phyloP scores from a whole-genome alignment of 1,140 invertebrate species.

The Brachionus paranguensis region DNA sequence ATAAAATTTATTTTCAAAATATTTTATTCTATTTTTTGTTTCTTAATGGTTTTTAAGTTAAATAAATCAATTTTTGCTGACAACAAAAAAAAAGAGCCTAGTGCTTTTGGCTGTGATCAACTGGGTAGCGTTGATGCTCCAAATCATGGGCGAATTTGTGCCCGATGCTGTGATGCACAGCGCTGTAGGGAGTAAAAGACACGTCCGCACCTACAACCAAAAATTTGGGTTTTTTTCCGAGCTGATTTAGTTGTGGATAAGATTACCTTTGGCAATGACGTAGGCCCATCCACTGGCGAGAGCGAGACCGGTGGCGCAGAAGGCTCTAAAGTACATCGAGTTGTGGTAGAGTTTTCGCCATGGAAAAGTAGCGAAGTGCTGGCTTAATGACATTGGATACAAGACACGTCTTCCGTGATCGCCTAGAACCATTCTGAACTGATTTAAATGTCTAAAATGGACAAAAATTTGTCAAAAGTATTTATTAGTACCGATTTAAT shows the following conservation, averaged over 20 bases:
- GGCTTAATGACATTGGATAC: slow-evolving; percentile 35
- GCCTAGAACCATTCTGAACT: slow-evolving; percentile 26
- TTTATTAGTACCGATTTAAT: background rate
- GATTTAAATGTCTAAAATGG: background rate
- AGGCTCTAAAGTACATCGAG: slow-evolving; percentile 36
- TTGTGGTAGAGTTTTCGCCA: slow-evolving; percentile 21
- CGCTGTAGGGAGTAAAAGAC: slow-evolving; percentile 37
- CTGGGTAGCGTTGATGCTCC: slow-evolving; percentile 29
- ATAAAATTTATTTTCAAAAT: background rate
- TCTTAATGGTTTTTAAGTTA: background rate
- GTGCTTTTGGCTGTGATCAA: slow-evolving; percentile 27
- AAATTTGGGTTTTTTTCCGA: background rate
- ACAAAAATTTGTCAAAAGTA: background rate
- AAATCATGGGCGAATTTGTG: slow-evolving; percentile 38
- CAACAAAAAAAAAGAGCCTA: background rate
- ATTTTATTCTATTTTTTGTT: background rate
- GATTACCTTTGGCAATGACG: slow-evolving; percentile 6
- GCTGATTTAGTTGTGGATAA: background rate
- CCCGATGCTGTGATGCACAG: slow-evolving; percentile 31
- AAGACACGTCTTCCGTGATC: slow-evolving; percentile 36
- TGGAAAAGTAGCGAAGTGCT: slow-evolving; percentile 23
- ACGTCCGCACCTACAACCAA: slow-evolving; percentile 1
- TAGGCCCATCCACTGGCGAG: slow-evolving; percentile 17
- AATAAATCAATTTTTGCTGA: background rate
- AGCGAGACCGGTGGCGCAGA: slow-evolving; percentile 28